Evolutionary conservation across 2,113 vertebrate genomes (phyloP), one percentile per base, ranked within the genome.

Genomic region (Dascyllus trimaculatus): DNA sequence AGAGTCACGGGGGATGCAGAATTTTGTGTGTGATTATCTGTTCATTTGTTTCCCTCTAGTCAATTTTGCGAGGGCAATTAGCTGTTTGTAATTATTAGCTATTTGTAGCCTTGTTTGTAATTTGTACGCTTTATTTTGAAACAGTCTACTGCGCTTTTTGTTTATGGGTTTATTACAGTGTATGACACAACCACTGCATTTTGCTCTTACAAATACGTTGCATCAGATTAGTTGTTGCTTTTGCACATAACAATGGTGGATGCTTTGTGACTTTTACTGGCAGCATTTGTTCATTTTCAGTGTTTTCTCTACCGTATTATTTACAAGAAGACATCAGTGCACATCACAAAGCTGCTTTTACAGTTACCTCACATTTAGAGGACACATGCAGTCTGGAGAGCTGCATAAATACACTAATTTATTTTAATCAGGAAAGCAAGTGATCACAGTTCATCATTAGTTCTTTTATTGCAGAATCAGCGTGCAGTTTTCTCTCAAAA

Each of bases 11-110:
- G 51, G 26, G 58, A 65, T 25, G 64, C 22, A 71, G 17, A 68
- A 35, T 48, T 64, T 32, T 38, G 48, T 67, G 63, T 49, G 45
- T 80, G 57, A 71, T 84, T 76, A 71, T 87, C 62, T 74, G 78
- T 78, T 77, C 64, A 68, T 82, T 82, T 71, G 32, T 69, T 57
- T 68, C 14, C 38, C 26, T 86, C 57, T 61, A 32, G 29, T 67
- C 29, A 51, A 18, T 61, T 69, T 53, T 68, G 49, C 62, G 62
- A 54, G 26, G 38, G n/a, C 65, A 63, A 80, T 86, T 68, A 74
- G 58, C 63, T 22, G 38, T 52, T 63, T 73, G 56, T 67, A 62
- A 77, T 84, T 84, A 35, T 77, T 59, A 4, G 46, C 24, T 40
- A 9, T 53, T 52, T 45, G 62, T 67, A 26, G 46, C 66, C 52